phyloP scores from a whole-genome alignment of 2,113 vertebrate genomes.

The Zosterops japonicus region DNA sequence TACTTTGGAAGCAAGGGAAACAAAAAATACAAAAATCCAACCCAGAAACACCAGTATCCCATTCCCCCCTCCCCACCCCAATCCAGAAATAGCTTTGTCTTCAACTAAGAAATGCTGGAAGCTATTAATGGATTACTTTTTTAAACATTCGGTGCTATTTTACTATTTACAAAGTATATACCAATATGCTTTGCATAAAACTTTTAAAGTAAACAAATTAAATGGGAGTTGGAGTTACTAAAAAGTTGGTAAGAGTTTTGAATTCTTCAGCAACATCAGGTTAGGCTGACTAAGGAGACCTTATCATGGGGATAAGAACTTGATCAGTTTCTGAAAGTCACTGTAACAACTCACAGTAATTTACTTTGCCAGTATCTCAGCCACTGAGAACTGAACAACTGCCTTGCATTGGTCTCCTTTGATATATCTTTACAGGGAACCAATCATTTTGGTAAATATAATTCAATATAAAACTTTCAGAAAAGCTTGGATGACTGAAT shows the following conservation, averaged over 20 bases:
- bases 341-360: not conserved
- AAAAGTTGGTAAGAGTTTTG: not conserved
- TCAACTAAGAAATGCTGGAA: not conserved
- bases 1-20: not conserved
- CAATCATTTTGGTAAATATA: not conserved
- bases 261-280: not conserved
- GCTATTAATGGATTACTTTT: not conserved
- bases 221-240: not conserved
- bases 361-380: not conserved
- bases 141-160: not conserved
- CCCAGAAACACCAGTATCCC: not conserved
- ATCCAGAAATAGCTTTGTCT: not conserved
- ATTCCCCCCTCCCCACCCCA: rapidly evolving
- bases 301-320: not conserved
- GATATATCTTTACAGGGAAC: not conserved
- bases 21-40: not conserved
- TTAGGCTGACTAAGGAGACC: not conserved
- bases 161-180: not conserved
- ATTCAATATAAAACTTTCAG: not conserved
- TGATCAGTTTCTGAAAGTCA: not conserved
- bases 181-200: not conserved
- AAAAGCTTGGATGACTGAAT: not conserved
- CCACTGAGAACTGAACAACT: not conserved
- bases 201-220: not conserved
- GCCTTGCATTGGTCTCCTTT: not conserved